These are phyloP conservation scores for Lepilemur septentrionalis DNA, from an alignment of 2,797 vertebrate genomes.

Conservation along the genomic window DNA sequence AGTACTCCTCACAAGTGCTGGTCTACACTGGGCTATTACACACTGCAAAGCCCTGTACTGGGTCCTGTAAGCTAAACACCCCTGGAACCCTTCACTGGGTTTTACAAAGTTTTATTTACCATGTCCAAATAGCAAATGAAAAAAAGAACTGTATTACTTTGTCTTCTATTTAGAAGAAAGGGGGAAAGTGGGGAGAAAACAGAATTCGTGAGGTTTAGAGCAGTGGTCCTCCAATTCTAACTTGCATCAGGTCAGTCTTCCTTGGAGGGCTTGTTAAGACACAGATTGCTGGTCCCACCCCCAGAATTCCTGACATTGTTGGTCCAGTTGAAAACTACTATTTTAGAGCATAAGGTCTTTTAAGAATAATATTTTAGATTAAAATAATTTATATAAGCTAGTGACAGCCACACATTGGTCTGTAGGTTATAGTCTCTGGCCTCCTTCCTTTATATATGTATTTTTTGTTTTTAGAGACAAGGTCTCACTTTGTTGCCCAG, in stretches of 20 bases:
- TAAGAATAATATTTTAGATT: background rate
- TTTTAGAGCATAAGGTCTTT: background rate
- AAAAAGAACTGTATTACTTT: background rate
- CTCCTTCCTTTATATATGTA: background rate
- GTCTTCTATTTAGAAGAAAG: background rate
- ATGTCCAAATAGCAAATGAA: background rate
- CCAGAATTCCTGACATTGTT: background rate
- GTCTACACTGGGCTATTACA: background rate
- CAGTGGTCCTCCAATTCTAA: background rate
- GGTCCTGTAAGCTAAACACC: background rate
- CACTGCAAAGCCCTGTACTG: background rate
- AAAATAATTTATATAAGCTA: background rate
- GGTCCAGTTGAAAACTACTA: background rate
- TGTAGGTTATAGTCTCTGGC: background rate
- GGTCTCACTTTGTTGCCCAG: background rate
- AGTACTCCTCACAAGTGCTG: fast-evolving
- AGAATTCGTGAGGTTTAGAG: background rate
- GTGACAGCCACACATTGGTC: background rate
- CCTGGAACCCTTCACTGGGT: background rate
- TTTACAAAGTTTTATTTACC: background rate
- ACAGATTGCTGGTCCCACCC: background rate
- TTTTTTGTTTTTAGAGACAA: background rate
- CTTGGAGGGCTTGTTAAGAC: background rate
- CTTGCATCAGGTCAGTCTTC: background rate
- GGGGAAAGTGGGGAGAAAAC: fast-evolving